Evolutionary conservation across 2,113 vertebrate genomes (phyloP), one percentile per base, ranked within the genome.

Genomic region (Charina bottae): DNA sequence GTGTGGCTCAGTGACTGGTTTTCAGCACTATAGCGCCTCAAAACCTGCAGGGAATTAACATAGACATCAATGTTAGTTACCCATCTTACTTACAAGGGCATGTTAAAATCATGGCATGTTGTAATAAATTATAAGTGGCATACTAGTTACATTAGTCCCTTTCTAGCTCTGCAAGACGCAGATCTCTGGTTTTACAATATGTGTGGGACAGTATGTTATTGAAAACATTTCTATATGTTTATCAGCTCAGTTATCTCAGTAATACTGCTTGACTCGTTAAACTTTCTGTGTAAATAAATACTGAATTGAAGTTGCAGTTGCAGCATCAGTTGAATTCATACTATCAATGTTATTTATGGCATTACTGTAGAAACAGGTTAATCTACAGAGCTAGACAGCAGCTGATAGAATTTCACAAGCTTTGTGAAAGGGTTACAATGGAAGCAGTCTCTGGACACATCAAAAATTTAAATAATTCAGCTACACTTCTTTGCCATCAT

Each of bases 121-220:
- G 87, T 92, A 95, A 85, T 92, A n/a, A 88, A 92, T 93, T 91
- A 87, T 88, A 94, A 95, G 94, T 94, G 90, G 88, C 37, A 93
- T 86, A 1, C 95, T 96, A 94, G 87, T 72, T 95, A 90, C 94
- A 92, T 85, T 94, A 84, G 83, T 94, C 62, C 93, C 53, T 85
- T 96, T 83, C 46, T 96, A 93, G 91, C 91, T 94, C 68, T 94
- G 89, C 88, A 97, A 83, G 93, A 0, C 95, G 93, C 84, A 95
- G 95, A 92, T 94, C 49, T 42, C 53, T 95, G 95, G 28, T 64
- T 96, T 97, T 97, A 90, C 88, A 88, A 49, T 96, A 91, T 72
- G 88, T 93, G 92, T 94, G 28, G 87, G 85, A 94, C 91, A 95
- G 90, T 90, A 85, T 92, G 91, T 62, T 95, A 58, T 78, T 28